Evolutionary conservation across 2,888 invertebrate species (phyloP).

Genomic region (Halocaridina rubra): DNA sequence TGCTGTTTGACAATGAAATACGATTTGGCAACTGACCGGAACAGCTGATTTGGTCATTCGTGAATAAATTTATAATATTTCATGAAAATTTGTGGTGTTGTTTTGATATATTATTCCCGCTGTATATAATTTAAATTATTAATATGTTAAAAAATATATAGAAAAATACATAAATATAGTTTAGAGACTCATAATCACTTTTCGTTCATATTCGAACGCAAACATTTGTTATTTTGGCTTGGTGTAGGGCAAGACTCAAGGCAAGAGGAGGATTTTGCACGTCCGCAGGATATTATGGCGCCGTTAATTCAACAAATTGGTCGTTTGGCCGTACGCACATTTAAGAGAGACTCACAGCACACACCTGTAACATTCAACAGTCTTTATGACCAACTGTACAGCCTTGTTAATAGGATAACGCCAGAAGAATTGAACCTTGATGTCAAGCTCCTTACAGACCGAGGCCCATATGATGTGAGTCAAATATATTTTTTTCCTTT

Average conservation of each 20-base stretch:
- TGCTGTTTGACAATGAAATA: too few relatives aligned
- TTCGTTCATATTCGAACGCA: neutral
- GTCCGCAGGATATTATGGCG: slow-evolving; percentile 35
- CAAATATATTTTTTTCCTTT: too few relatives aligned
- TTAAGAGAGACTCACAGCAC: slow-evolving; percentile 6
- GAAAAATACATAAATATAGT: too few relatives aligned
- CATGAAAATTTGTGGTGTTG: too few relatives aligned
- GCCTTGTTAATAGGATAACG: slow-evolving; percentile 5
- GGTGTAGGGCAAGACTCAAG: neutral
- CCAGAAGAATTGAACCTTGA: slow-evolving; percentile 28
- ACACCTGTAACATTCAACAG: neutral
- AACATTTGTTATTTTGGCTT: neutral
- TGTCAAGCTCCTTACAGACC: slow-evolving; percentile 2
- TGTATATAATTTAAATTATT: too few relatives aligned
- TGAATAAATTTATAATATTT: too few relatives aligned
- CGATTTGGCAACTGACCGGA: too few relatives aligned
- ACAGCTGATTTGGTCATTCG: too few relatives aligned
- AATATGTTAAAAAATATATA: too few relatives aligned
- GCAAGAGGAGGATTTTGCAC: neutral
- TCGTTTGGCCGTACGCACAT: slow-evolving; percentile 17
- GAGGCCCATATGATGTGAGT: slow-evolving; percentile 21
- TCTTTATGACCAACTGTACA: slow-evolving; percentile 18
- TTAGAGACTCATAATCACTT: too few relatives aligned
- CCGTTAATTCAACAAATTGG: slow-evolving; percentile 26
- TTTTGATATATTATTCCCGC: too few relatives aligned